These are phyloP conservation scores for Drosophila colorata DNA, from an alignment of 2,888 invertebrate species.

Conservation along the genomic window DNA sequence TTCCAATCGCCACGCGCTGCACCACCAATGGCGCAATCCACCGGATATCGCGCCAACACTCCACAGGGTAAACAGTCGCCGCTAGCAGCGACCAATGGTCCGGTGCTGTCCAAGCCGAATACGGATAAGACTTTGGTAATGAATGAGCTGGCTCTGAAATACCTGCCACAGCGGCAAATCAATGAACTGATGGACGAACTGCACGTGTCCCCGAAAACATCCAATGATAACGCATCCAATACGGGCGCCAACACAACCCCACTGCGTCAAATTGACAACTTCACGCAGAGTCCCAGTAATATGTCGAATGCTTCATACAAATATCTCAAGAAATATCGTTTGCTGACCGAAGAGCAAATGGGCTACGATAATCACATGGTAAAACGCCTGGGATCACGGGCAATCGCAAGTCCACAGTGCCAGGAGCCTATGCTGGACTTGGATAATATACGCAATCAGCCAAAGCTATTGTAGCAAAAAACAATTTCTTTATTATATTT, in stretches of 20 bases:
- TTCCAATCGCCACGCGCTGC: conserved; percentile 60
- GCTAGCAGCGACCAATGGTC: conserved; percentile 10
- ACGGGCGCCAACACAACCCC: conserved; percentile 43
- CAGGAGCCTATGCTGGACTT: conserved; percentile 76
- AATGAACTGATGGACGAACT: conserved; percentile 79
- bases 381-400: conserved; percentile 41
- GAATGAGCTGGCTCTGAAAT: conserved; percentile 83
- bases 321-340: conserved; percentile 82
- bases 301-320: conserved; percentile 83
- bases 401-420: conserved; percentile 37
- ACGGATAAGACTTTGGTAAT: conserved; percentile 83
- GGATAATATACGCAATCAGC: conserved; percentile 82
- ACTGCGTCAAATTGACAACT: conserved; percentile 71
- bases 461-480: conserved; percentile 76
- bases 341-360: conserved; percentile 77
- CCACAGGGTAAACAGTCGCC: conserved; percentile 50
- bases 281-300: conserved; percentile 72
- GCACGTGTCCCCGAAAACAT: conserved; percentile 48
- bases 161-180: conserved; percentile 80
- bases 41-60: conserved; percentile 71
- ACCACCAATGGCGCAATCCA: conserved; percentile 77
- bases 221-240: conserved; percentile 12
- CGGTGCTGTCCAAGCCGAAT: conserved; percentile 56
- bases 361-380: conserved; percentile 25
- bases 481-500: conserved; percentile 15